Percentiles rank a stretch among this genome's conserved stretches.
Evolutionary conservation across 2,113 vertebrate genomes (phyloP).

Genomic region (Hemiprocne comata): DNA sequence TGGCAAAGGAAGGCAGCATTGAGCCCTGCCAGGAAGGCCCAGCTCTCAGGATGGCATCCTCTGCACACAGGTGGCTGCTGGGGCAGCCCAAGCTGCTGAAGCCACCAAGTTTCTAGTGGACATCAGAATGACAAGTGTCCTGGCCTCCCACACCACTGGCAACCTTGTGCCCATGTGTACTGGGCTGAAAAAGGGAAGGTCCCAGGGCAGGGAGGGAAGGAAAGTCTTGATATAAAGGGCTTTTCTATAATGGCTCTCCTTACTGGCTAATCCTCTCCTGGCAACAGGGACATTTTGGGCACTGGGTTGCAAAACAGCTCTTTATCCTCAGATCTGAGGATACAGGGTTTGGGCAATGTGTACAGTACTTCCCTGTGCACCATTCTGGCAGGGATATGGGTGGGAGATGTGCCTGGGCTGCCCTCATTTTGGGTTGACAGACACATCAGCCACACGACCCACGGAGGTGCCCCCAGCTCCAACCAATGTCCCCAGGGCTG

Average conservation of each 20-base stretch:
- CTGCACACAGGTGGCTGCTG: neutral
- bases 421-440: neutral
- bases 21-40: neutral
- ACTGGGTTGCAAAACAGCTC: neutral
- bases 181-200: neutral
- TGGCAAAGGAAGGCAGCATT: fast-evolving
- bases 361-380: neutral
- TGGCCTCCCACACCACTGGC: neutral
- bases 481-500: fast-evolving
- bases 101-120: neutral
- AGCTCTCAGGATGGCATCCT: neutral
- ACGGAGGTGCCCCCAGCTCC: neutral
- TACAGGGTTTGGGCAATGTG: neutral
- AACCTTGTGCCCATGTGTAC: neutral
- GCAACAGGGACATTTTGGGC: neutral
- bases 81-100: neutral
- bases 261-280: neutral
- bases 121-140: neutral
- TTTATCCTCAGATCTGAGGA: neutral
- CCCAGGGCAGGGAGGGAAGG: neutral
- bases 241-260: neutral
- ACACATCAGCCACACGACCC: fast-evolving
- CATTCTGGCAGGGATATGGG: neutral
- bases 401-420: neutral
- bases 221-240: neutral